Percentiles rank a stretch among this genome's conserved stretches.
Conservation (phyloP, 2,113 vertebrate genomes). For the Chlorocebus sabaeus region DNA sequence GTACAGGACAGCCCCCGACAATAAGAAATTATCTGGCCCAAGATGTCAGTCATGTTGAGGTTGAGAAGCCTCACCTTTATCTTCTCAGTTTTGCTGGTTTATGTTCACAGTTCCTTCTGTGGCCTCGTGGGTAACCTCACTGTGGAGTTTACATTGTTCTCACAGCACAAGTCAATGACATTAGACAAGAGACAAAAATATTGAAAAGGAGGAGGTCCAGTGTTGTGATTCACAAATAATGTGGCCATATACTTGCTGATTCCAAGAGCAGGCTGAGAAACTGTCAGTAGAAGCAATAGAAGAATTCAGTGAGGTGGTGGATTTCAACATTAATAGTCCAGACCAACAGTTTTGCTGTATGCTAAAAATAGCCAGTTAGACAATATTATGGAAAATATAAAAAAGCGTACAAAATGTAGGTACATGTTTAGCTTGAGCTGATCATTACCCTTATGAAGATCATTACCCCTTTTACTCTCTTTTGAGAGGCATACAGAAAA, state of each 20-base stretch:
- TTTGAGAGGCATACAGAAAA: not conserved
- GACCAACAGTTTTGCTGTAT: not conserved
- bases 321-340: not conserved
- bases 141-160: not conserved
- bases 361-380: not conserved
- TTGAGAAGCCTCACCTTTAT: not conserved
- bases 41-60: not conserved
- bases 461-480: not conserved
- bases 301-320: not conserved
- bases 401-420: not conserved
- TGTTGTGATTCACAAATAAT: not conserved
- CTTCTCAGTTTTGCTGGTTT: not conserved
- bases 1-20: not conserved
- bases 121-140: not conserved
- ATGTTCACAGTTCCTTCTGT: rapidly evolving
- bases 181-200: not conserved
- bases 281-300: not conserved
- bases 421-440: not conserved
- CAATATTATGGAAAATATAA: not conserved
- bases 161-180: not conserved
- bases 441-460: not conserved
- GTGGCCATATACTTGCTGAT: not conserved
- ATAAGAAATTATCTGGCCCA: not conserved
- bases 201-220: not conserved
- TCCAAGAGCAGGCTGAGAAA: not conserved